Conservation (phyloP, 2,113 vertebrate species). For the Rousettus leschenaultii region DNA sequence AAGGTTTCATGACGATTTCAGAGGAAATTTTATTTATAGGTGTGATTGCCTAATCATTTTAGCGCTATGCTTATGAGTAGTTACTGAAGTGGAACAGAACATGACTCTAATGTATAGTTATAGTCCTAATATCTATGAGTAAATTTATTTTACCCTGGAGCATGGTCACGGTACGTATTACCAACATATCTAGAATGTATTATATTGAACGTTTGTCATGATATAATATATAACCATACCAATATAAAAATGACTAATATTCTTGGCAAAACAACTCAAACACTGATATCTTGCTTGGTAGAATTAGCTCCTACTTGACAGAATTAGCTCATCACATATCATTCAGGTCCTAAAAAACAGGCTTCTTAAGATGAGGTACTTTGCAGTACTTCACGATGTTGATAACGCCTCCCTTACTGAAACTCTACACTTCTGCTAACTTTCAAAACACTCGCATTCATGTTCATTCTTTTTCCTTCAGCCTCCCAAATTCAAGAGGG, state of each 20-base stretch:
- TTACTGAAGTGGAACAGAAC: neutral
- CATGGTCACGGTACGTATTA: neutral
- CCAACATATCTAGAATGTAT: neutral
- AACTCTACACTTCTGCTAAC: neutral
- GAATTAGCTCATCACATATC: neutral
- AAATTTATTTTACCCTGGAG: neutral
- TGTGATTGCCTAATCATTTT: neutral
- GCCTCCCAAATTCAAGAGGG: neutral
- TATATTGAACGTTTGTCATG: neutral
- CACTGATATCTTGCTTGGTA: neutral
- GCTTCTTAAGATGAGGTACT: neutral
- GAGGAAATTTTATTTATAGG: neutral
- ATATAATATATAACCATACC: neutral
- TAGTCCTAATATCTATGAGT: neutral
- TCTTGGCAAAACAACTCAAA: neutral
- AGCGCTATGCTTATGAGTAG: neutral
- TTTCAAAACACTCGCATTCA: neutral
- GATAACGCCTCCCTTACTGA: neutral
- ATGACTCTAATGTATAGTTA: neutral
- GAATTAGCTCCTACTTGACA: neutral
- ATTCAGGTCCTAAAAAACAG: neutral
- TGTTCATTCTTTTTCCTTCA: neutral
- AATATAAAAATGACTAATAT: neutral
- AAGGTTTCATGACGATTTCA: neutral
- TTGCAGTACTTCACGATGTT: neutral